Base-by-base conservation (phyloP, 2,113 vertebrate genomes). In the Orientallactaga bullata region DNA sequence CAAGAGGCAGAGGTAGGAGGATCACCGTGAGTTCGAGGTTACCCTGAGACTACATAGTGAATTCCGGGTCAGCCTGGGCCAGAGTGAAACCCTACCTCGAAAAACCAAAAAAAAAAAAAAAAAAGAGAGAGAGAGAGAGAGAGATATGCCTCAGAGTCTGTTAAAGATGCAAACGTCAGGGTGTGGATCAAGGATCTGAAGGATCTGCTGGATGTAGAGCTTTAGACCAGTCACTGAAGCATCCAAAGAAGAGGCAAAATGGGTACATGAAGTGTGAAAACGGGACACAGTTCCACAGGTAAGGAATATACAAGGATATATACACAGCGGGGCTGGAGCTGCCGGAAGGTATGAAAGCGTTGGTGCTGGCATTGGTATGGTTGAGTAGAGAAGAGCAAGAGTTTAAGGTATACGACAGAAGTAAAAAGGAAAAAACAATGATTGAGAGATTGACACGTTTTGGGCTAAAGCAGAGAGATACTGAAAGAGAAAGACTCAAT, bases 381-480 rank as follows among this genome's bases (percentile, higher is more conserved):
- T 28, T 47, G 37, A 51, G 72, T 55, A 88, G 68, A 77, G n/a
- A 60, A 35, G 78, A 51, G 18, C 32, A 63, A 88, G 60, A 88
- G 60, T 89, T 94, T 80, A 18, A 58, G 61, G 81, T 24, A 60
- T 82, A 89, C 87, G 68, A n/a, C 23, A 47, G 61, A 94, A 47
- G 51, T 68, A 20, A 72, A 37, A 91, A 76, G 7, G 69, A 65
- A 66, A 66, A 69, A 80, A 89, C 63, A 30, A 42, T 37, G 5
- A 32, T 37, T 72, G 20, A 30, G 51, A 55, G 76, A 37, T 37
- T 79, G 65, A 37, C 3, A n/a, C 18, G 47, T 24, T n/a, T 73
- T 4, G 13, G n/a, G 23, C 28, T 30, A 24, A 86, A 23, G 32
- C 9, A 5, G 61, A 65, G 47, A 71, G 69, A 21, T 68, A 30